These are phyloP conservation scores for Cataglyphis hispanica DNA, from an alignment of 1,140 invertebrate genomes.

Conservation along the genomic window DNA sequence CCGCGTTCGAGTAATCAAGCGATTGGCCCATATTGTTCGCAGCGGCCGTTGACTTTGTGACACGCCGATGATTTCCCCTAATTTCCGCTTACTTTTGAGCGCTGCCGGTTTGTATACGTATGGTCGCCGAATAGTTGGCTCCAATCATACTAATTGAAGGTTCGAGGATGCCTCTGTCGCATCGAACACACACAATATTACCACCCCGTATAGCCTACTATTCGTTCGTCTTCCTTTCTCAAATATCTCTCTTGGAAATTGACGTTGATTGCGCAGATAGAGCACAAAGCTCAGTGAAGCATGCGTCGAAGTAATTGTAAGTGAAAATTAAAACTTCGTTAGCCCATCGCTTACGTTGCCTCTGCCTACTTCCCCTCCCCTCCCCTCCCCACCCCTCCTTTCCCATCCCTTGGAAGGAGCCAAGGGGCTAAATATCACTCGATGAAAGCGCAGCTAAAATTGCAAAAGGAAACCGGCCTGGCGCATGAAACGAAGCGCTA, in stretches of 20 bases:
- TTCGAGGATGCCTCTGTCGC: neutral
- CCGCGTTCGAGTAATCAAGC: neutral
- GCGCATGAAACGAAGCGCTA: constrained; percentile 48
- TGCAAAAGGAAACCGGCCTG: constrained; percentile 54
- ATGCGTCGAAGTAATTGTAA: constrained; percentile 60
- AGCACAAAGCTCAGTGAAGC: constrained; percentile 56
- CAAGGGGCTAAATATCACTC: constrained; percentile 49
- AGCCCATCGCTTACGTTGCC: constrained; percentile 53
- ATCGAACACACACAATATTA: constrained; percentile 20
- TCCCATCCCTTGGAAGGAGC: neutral
- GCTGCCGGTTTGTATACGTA: neutral
- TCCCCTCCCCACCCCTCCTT: neutral
- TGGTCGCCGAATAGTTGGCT: neutral
- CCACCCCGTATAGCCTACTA: neutral
- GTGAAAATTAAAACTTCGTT: constrained; percentile 64
- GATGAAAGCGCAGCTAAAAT: constrained; percentile 59
- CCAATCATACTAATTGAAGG: constrained; percentile 51
- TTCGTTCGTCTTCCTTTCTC: neutral
- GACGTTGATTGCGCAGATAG: constrained; percentile 56
- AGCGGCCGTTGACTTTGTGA: neutral
- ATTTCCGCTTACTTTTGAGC: constrained; percentile 40
- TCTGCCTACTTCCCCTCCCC: neutral
- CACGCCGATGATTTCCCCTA: constrained; percentile 22
- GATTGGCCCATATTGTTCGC: constrained; percentile 36
- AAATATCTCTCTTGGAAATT: constrained; percentile 15